phyloP scores from a whole-genome alignment of 2,888 invertebrate species.

The Hyposoter didymator region DNA sequence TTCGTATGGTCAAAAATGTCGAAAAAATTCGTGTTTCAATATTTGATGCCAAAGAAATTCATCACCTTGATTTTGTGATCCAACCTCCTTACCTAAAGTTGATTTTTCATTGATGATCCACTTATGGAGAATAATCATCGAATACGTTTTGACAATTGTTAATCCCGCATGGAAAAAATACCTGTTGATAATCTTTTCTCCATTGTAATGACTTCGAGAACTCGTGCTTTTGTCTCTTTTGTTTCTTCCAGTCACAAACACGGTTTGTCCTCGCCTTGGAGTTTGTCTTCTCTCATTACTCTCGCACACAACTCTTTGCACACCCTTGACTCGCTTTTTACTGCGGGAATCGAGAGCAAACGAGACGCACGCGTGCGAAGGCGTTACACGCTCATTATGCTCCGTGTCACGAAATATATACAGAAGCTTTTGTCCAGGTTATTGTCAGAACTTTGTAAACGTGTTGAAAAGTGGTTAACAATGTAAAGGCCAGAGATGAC shows the following conservation, averaged over 20 bases:
- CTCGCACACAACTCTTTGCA: conserved; percentile 32
- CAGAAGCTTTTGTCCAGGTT: not conserved
- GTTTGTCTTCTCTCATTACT: conserved; percentile 46
- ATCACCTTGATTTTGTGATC: too few species aligned
- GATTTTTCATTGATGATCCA: not conserved
- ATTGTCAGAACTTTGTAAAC: not conserved
- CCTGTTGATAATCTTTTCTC: not conserved
- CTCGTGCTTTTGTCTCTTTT: conserved; percentile 62
- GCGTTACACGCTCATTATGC: conserved; percentile 46
- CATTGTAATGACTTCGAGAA: conserved; percentile 47
- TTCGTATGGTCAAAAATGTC: not conserved
- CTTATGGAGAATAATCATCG: not conserved
- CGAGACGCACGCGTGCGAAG: conserved; percentile 27
- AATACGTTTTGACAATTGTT: not conserved
- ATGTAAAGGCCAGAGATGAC: not conserved
- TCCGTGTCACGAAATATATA: conserved; percentile 13
- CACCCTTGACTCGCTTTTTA: conserved; percentile 75
- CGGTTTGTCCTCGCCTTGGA: conserved; percentile 70
- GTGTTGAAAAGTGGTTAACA: not conserved
- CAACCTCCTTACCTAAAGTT: too few species aligned
- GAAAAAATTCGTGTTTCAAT: too few species aligned
- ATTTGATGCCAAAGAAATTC: too few species aligned
- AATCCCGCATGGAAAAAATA: not conserved
- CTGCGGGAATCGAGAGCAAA: conserved; percentile 62
- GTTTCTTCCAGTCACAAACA: conserved; percentile 49